Conservation (phyloP, 2,888 invertebrate genomes). For the Limnephilus auricula region DNA sequence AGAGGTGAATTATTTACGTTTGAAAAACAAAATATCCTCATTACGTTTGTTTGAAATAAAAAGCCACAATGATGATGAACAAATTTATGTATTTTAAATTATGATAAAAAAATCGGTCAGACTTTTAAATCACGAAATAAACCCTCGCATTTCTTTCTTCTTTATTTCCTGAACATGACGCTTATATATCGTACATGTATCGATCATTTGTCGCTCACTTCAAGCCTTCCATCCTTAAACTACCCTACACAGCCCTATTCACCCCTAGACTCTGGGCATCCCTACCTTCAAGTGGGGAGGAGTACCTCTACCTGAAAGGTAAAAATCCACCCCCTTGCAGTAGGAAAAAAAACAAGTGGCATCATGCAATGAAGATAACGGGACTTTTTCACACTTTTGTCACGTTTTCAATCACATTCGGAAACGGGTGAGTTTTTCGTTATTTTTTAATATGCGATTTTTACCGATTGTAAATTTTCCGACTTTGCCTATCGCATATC, state of each 20-base stretch:
- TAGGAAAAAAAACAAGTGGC: background rate
- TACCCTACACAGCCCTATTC: background rate
- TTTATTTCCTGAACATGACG: background rate
- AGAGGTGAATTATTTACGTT: no score
- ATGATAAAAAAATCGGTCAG: no score
- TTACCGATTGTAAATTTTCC: background rate
- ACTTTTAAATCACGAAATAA: no score
- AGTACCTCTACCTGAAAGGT: background rate
- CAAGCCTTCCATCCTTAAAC: background rate
- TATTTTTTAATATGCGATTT: background rate
- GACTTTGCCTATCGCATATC: no score
- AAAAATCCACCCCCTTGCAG: background rate
- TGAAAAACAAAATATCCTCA: no score
- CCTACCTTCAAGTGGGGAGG: background rate
- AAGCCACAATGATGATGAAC: no score
- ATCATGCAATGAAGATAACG: background rate
- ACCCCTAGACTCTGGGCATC: background rate
- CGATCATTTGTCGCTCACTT: constrained; percentile 33
- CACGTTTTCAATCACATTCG: background rate
- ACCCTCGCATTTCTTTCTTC: no score
- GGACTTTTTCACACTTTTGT: background rate
- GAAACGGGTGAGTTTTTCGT: background rate
- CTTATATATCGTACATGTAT: background rate
- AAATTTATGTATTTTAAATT: no score
- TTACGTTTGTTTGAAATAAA: no score